A percentile compares a stretch with the other conserved stretches of the same genome.
Evolutionary conservation across 2,797 vertebrate genomes (phyloP).

Genomic region (Pseudopleuronectes americanus): DNA sequence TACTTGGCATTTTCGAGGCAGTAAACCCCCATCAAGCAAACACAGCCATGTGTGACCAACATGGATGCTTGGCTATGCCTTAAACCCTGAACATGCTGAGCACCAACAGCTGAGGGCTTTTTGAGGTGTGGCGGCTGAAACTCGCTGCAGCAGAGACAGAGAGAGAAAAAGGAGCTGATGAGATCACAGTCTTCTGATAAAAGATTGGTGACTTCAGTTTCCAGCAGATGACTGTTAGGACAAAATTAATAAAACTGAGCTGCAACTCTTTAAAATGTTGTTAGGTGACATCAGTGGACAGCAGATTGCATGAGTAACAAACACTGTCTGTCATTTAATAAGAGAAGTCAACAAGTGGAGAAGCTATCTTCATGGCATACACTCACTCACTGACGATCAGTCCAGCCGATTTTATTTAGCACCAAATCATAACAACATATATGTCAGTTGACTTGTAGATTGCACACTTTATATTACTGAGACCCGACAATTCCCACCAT

Average conservation of each 20-base stretch:
- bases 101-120: slow-evolving; percentile 49
- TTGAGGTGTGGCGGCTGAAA: slow-evolving; percentile 1
- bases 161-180: neutral
- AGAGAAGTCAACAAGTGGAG: slow-evolving; percentile 11
- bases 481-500: too few species aligned
- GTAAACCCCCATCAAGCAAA: slow-evolving; percentile 51
- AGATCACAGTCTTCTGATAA: slow-evolving; percentile 11
- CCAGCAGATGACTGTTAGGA: too few species aligned
- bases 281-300: slow-evolving; percentile 19
- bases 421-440: too few species aligned
- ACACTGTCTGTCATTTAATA: slow-evolving; percentile 10
- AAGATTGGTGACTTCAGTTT: slow-evolving; percentile 3
- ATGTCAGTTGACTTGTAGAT: too few species aligned
- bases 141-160: neutral
- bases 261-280: slow-evolving; percentile 19
- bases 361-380: too few species aligned
- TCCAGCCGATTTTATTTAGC: too few species aligned
- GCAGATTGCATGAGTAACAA: slow-evolving; percentile 9
- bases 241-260: neutral
- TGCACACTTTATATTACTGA: too few species aligned
- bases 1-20: slow-evolving; percentile 55
- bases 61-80: slow-evolving; percentile 29
- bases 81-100: slow-evolving; percentile 9
- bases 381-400: too few species aligned
- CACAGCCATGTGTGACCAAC: slow-evolving; percentile 58